Conservation (phyloP, 2,113 vertebrate species). For the Polypterus senegalus region DNA sequence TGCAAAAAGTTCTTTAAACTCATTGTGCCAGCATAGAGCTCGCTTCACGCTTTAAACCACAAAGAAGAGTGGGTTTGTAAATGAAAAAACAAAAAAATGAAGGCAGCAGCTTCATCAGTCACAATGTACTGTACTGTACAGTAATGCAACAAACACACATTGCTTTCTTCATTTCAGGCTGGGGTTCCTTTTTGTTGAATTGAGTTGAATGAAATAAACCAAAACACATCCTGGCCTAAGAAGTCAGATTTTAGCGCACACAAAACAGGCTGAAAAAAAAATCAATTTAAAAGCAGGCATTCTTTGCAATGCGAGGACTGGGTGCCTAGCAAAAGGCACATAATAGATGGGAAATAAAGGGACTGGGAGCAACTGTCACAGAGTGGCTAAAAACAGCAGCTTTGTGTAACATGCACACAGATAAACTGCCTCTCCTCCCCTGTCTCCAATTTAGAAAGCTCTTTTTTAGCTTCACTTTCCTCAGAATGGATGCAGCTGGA, state of each 20-base stretch:
- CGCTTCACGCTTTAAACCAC: constrained; percentile 18
- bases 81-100: not conserved
- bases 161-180: no score
- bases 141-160: no score
- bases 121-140: not conserved
- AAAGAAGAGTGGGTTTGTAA: constrained; percentile 6
- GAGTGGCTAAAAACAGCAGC: constrained; percentile 25
- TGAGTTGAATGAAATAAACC: no score
- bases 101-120: not conserved
- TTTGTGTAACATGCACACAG: constrained; percentile 34
- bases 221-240: no score
- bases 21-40: constrained; percentile 24
- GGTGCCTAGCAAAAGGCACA: constrained; percentile 12
- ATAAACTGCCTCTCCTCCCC: constrained; percentile 15
- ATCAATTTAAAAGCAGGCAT: not conserved
- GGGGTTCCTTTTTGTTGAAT: no score
- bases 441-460: no score
- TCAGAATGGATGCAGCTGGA: no score
- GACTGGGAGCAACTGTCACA: constrained; percentile 20
- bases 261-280: not conserved
- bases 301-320: constrained; percentile 19
- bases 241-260: not conserved
- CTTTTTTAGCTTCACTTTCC: no score
- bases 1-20: constrained; percentile 29
- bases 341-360: constrained; percentile 26